These are phyloP conservation scores for Eolophus roseicapilla DNA, from an alignment of 2,113 vertebrate genomes.

Conservation along the genomic window DNA sequence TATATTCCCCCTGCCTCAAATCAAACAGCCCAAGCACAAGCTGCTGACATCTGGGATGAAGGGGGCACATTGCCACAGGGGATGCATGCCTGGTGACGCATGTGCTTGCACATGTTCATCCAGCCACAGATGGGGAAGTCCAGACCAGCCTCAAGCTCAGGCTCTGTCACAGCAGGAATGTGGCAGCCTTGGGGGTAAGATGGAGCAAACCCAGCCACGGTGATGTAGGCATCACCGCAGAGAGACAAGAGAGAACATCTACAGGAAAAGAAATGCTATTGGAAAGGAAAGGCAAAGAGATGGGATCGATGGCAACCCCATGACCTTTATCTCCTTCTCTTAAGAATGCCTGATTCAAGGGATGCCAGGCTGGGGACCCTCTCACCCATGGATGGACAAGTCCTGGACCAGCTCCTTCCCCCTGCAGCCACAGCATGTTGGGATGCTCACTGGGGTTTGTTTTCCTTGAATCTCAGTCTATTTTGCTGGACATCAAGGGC, in stretches of 20 bases:
- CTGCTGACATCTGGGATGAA: background rate
- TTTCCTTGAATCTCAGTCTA: background rate
- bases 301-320: fast-evolving
- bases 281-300: background rate
- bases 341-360: fast-evolving
- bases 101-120: background rate
- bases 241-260: background rate
- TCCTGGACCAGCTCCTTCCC: background rate
- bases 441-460: background rate
- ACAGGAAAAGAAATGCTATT: background rate
- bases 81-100: fast-evolving
- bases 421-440: background rate
- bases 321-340: background rate
- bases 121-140: background rate
- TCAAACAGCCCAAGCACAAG: background rate
- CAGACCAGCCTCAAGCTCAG: background rate
- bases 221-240: too few relatives aligned
- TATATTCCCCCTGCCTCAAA: background rate
- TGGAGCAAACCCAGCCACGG: fast-evolving
- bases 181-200: fast-evolving
- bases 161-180: background rate
- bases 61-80: background rate
- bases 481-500: background rate
- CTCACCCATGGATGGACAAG: background rate
- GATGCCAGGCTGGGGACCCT: background rate